Evolutionary conservation across 2,113 vertebrate species (phyloP).

Genomic region (Prionailurus viverrinus): DNA sequence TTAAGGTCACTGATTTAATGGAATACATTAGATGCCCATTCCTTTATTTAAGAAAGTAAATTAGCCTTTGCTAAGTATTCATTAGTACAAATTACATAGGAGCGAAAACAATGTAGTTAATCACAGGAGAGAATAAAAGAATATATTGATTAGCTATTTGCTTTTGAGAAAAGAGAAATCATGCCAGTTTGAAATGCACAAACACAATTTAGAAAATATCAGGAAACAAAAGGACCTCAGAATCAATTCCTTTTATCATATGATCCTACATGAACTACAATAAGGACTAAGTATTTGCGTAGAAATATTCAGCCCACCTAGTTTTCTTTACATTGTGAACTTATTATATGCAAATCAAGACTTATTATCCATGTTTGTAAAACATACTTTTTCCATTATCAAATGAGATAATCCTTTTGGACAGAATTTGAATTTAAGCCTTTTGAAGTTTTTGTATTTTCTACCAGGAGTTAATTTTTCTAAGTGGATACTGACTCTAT

Average conservation of each 20-base stretch:
- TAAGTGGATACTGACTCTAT: background rate
- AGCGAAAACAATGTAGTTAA: background rate
- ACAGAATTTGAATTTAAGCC: background rate
- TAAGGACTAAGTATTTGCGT: background rate
- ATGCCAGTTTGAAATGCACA: background rate
- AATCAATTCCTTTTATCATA: background rate
- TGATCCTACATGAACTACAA: background rate
- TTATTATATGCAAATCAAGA: background rate
- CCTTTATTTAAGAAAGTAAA: constrained; percentile 72
- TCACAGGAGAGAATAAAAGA: constrained; percentile 11
- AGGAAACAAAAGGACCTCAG: background rate
- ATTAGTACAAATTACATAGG: constrained; percentile 74
- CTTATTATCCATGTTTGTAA: background rate
- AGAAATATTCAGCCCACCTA: background rate
- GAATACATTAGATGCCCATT: constrained; percentile 75
- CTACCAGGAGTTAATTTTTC: background rate
- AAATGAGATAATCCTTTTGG: background rate
- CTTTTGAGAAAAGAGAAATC: background rate
- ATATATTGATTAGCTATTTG: constrained; percentile 61
- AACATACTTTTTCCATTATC: background rate
- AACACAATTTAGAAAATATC: background rate
- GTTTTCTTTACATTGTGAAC: background rate
- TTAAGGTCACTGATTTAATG: constrained; percentile 82
- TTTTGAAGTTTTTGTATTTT: background rate
- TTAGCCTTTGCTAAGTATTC: constrained; percentile 79